A percentile compares a stretch with the other conserved stretches of the same genome.
Evolutionary conservation across 1,140 invertebrate species (phyloP).

Genomic region (Euura saliciscinereae): DNA sequence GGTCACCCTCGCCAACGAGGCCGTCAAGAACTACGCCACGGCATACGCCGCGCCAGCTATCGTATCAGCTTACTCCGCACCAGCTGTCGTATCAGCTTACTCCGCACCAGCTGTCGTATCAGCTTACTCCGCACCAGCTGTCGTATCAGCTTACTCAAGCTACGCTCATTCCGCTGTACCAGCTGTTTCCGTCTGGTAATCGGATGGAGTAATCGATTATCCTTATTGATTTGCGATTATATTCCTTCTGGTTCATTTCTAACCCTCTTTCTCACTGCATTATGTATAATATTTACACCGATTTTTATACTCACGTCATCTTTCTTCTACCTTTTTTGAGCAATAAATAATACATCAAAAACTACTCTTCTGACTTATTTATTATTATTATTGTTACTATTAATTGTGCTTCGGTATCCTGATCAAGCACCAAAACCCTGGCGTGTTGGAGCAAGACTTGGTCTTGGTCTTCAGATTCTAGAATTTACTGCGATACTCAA

Average conservation of each 20-base stretch:
- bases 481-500: too few species aligned
- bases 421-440: too few species aligned
- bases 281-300: neutral
- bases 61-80: slow-evolving; percentile 10
- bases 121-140: slow-evolving; percentile 1
- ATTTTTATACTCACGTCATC: neutral
- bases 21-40: slow-evolving; percentile 21
- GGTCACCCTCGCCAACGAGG: slow-evolving; percentile 46
- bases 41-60: slow-evolving; percentile 6
- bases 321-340: neutral
- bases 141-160: neutral
- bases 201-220: neutral
- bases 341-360: neutral
- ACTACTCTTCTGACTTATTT: too few species aligned
- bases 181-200: slow-evolving; percentile 32
- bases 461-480: too few species aligned
- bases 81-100: neutral
- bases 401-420: too few species aligned
- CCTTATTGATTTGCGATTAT: neutral
- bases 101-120: too few species aligned
- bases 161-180: too few species aligned
- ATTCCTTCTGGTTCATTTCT: too few species aligned
- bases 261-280: neutral
- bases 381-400: too few species aligned
- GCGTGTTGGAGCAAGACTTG: too few species aligned